Conservation (phyloP, 2,888 invertebrate species). For the Tetragonisca angustula region DNA sequence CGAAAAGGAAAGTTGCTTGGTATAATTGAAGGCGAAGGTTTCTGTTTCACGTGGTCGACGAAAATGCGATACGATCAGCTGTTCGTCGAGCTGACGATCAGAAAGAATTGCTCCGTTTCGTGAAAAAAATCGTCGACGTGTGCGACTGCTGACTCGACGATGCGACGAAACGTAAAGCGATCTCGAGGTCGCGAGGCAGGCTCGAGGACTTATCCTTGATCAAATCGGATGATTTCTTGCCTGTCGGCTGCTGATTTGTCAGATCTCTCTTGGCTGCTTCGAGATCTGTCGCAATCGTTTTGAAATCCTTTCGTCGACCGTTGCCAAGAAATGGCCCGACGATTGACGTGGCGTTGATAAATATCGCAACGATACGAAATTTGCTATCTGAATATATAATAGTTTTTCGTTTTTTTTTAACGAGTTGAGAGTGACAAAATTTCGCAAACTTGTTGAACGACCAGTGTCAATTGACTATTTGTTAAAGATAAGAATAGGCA, state of each 20-base stretch:
- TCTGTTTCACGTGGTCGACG: slow-evolving; percentile 21
- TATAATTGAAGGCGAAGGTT: slow-evolving; percentile 36
- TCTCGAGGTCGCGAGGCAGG: slow-evolving; percentile 46
- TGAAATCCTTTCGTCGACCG: background rate
- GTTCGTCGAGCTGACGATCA: slow-evolving; percentile 31
- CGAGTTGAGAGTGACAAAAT: too few species aligned
- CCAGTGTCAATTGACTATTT: too few species aligned
- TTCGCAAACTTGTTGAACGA: too few species aligned
- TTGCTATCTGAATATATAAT: background rate
- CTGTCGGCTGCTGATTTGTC: slow-evolving; percentile 51
- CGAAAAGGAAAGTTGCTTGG: slow-evolving; percentile 44
- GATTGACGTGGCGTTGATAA: too few species aligned
- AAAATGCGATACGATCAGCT: slow-evolving; percentile 51
- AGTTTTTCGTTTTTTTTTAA: too few species aligned
- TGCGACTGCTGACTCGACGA: slow-evolving; percentile 63
- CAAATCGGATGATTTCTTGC: slow-evolving; percentile 40
- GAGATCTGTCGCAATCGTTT: background rate
- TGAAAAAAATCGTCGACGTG: slow-evolving; percentile 53
- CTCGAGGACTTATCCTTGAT: slow-evolving; percentile 37
- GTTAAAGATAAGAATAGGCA: too few species aligned
- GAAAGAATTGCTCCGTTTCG: slow-evolving; percentile 43
- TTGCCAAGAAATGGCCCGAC: too few species aligned
- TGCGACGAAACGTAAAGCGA: slow-evolving; percentile 53
- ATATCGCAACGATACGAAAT: background rate
- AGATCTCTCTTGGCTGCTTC: slow-evolving; percentile 20